Evolutionary conservation across 1,140 invertebrate species (phyloP).

Genomic region (Tribolium madens): DNA sequence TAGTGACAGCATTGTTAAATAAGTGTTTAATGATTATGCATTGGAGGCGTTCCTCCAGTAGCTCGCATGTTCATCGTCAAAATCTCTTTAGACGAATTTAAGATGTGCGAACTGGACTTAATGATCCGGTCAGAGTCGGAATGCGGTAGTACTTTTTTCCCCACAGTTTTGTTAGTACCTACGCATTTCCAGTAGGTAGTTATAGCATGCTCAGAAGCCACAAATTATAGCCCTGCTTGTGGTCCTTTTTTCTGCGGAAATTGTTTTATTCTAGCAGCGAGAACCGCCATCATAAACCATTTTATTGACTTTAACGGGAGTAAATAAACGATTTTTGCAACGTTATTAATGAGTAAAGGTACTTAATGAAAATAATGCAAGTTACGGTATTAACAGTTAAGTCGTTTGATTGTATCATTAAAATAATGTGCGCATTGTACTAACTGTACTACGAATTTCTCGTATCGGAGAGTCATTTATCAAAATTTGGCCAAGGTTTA

Average conservation of each 20-base stretch:
- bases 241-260: slow-evolving; percentile 2
- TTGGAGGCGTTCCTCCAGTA: slow-evolving; percentile 27
- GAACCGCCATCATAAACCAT: slow-evolving; percentile 1
- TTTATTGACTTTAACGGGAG: slow-evolving; percentile 7
- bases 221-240: slow-evolving; percentile 32
- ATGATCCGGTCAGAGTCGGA: slow-evolving; percentile 15
- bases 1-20: slow-evolving; percentile 20
- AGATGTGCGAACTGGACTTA: background rate
- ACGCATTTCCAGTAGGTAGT: slow-evolving; percentile 8
- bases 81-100: background rate
- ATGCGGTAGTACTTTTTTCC: slow-evolving; percentile 40
- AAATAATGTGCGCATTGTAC: slow-evolving; percentile 22
- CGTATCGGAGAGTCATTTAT: background rate
- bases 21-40: slow-evolving; percentile 21
- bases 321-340: slow-evolving; percentile 1
- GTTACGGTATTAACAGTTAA: slow-evolving; percentile 14
- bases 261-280: background rate
- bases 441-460: slow-evolving; percentile 26
- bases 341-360: slow-evolving; percentile 19
- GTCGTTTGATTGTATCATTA: slow-evolving; percentile 34
- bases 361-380: background rate
- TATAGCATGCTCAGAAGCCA: slow-evolving; percentile 34
- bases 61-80: slow-evolving; percentile 18
- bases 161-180: slow-evolving; percentile 18
- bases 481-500: slow-evolving; percentile 38